phyloP scores from a whole-genome alignment of 2,797 vertebrate genomes.

The Notamacropus eugenii region DNA sequence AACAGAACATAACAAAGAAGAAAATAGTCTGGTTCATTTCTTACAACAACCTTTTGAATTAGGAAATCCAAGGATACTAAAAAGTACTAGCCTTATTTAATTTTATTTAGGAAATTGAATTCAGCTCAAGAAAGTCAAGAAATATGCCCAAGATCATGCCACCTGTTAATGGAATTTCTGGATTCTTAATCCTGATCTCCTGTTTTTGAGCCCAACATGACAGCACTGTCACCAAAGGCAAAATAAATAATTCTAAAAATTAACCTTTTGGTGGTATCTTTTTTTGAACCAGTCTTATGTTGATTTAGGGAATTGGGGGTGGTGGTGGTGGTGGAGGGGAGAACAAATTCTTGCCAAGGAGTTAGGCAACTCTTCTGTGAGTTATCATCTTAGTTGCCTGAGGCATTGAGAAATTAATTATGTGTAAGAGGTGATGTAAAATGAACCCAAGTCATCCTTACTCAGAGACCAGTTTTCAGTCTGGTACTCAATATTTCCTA shows the following conservation, averaged over 20 bases:
- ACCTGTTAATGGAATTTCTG: neutral
- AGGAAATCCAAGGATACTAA: neutral
- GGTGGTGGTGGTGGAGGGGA: neutral
- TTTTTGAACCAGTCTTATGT: neutral
- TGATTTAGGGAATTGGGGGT: neutral
- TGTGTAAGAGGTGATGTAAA: neutral
- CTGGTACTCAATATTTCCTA: neutral
- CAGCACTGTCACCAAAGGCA: neutral
- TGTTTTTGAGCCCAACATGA: neutral
- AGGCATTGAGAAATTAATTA: neutral
- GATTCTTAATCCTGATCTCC: neutral
- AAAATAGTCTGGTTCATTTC: too few relatives aligned
- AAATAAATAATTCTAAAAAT: neutral
- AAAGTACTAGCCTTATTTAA: neutral
- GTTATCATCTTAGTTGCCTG: neutral
- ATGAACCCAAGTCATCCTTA: neutral
- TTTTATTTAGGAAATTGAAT: too few relatives aligned
- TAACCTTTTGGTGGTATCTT: neutral
- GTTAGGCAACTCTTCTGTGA: neutral
- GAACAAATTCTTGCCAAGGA: neutral
- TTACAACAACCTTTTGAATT: neutral
- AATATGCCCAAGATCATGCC: neutral
- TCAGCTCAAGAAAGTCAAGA: neutral
- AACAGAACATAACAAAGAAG: too few relatives aligned
- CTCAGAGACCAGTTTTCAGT: neutral